phyloP scores from a whole-genome alignment of 2,113 vertebrate genomes.

The Nanorana parkeri region DNA sequence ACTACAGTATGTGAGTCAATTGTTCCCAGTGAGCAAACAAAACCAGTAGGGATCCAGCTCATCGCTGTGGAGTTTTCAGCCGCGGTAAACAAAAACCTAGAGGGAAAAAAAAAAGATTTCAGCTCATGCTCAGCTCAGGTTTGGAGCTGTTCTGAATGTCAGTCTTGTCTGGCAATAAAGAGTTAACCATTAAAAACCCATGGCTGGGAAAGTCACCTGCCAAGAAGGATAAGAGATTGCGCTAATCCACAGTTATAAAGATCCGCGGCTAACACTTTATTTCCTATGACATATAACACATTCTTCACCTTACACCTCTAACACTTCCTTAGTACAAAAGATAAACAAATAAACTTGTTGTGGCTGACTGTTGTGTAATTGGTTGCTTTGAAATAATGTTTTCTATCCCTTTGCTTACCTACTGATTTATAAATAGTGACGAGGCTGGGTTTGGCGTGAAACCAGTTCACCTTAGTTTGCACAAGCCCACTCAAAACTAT shows the following conservation, averaged over 20 bases:
- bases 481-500: too few species aligned
- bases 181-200: slow-evolving; percentile 34
- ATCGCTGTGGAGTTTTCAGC: slow-evolving; percentile 63
- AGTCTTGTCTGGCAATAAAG: slow-evolving; percentile 22
- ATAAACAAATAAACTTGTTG: too few species aligned
- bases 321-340: not conserved
- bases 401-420: too few species aligned
- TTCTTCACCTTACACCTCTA: not conserved
- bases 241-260: too few species aligned
- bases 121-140: slow-evolving; percentile 11
- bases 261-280: too few species aligned
- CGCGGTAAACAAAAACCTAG: slow-evolving; percentile 31
- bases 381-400: too few species aligned
- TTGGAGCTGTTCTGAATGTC: not conserved
- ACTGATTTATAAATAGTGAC: too few species aligned
- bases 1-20: slow-evolving; percentile 72
- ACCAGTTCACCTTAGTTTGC: too few species aligned
- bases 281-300: too few species aligned
- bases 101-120: slow-evolving; percentile 11
- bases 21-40: slow-evolving; percentile 75
- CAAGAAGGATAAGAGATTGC: not conserved
- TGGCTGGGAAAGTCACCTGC: slow-evolving; percentile 19
- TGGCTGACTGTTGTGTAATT: too few species aligned
- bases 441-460: too few species aligned
- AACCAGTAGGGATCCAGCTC: slow-evolving; percentile 69